Evolutionary conservation across 1,140 invertebrate genomes (phyloP), one percentile per base, ranked within the genome.

Genomic region (Ceratosolen fusciceps): DNA sequence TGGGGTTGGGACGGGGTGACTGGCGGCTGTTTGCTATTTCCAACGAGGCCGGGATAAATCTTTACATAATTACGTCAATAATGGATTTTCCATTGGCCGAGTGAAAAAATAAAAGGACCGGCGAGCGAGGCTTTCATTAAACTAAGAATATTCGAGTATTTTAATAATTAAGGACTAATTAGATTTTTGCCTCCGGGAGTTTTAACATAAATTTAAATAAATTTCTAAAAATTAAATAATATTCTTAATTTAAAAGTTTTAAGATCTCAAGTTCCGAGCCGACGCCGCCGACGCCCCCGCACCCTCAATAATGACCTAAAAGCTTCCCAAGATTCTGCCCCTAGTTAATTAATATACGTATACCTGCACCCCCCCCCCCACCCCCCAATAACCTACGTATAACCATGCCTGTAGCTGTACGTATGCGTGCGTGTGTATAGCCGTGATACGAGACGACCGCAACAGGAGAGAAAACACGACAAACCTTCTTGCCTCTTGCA

Each of bases 301-400:
- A 73, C 21, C 1, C 31, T 19, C 56, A 47, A 74, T 74, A 74
- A 74, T 74, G 56, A 74, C 37, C 29, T 52, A 37, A 76, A 76
- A 67, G 74, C 60, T 76, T 37, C 19, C 34, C 60, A 37, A 67
- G 58, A 76, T 62, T 62, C 37, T 76, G 60, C 54, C 74, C 24
- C 49, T 24, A 52, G 56, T 79, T 79, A 74, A 79, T 79, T 74
- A 74, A 79, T 74, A 68, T 74, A 79, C 68, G 31, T n/a, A n/a
- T n/a, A n/a, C n/a, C n/a, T n/a, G n/a, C n/a, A n/a, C n/a, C n/a
- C n/a, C n/a, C n/a, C n/a, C n/a, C n/a, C n/a, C n/a, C n/a, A n/a
- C n/a, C n/a, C n/a, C n/a, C n/a, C n/a, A n/a, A n/a, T n/a, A n/a
- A n/a, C n/a, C n/a, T n/a, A n/a, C n/a, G n/a, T n/a, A n/a, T n/a